Base-by-base conservation (phyloP, 2,797 vertebrate genomes). In the Melanotaenia maccullochi region DNA sequence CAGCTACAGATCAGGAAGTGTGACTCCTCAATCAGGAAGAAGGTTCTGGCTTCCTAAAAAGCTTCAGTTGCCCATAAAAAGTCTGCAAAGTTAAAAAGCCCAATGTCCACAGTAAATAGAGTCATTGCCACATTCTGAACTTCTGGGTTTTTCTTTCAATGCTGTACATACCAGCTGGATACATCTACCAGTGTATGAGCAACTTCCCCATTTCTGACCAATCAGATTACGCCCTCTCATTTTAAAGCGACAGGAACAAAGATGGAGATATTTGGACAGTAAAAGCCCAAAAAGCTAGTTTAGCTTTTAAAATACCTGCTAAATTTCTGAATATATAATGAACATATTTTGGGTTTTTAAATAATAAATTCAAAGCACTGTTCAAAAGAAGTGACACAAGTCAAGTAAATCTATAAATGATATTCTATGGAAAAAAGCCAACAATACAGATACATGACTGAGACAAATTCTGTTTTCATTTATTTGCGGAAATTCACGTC, bases 391-490 rank as follows among this genome's bases (percentile, higher is more conserved):
- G 70, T 16, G 49, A 56, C 32, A 25, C 1, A 6, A 42, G 1
- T 49, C 12, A 38, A 22, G 30, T 30, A 25, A 65, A 75, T 66
- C 18, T 57, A 49, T 35, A 64, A 71, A 35, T 57, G 71, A 72
- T 68, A 68, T 65, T 76, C 68, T 14, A 6, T 3, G 11, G 60
- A 55, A 69, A 69, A 61, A 5, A 77, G 28, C 51, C 9, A 78
- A 66, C 33, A 65, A 61, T 9, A 42, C 57, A 76, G 11, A 77
- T 51, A 65, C 20, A 25, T 47, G 30, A 64, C 9, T 56, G 22
- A 76, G 60, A 79, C 52, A 78, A 47, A 73, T 70, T 85, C 52
- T 59, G 65, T 24, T 74, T 74, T 68, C 32, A 75, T 84, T 75
- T 52, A 54, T 63, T 67, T 68, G 60, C 36, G 64, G 63, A 75